A percentile compares a stretch with the other conserved stretches of the same genome.
phyloP scores from a whole-genome alignment of 2,797 vertebrate species.

The Acropternis orthonyx region DNA sequence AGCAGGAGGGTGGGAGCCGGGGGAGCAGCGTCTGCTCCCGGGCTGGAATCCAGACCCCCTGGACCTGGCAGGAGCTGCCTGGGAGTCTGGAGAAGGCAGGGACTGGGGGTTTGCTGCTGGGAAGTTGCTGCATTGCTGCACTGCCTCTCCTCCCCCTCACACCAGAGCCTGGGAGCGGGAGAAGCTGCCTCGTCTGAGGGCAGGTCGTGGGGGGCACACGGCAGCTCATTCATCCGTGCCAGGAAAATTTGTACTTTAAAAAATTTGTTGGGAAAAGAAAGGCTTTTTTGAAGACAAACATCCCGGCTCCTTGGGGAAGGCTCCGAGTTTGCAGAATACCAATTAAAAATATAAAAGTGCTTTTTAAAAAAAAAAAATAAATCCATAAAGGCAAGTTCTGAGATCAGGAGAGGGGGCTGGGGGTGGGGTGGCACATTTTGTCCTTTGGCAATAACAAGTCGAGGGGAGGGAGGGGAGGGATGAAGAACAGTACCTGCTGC shows the following conservation, averaged over 20 bases:
- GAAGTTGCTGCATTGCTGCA: accelerated
- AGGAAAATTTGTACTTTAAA: constrained; percentile 11
- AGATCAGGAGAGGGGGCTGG: neutral
- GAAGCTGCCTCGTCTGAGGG: neutral
- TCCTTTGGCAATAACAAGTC: neutral
- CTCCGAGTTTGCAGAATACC: constrained; percentile 19
- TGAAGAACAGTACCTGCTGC: neutral
- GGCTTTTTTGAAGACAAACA: constrained; percentile 58
- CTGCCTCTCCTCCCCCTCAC: neutral
- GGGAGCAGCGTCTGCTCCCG: neutral
- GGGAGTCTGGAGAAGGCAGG: neutral
- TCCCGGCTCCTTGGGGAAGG: constrained; percentile 27
- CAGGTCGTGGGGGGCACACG: neutral
- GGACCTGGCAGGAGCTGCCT: neutral
- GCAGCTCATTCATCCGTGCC: neutral
- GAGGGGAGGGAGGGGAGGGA: neutral
- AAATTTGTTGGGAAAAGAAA: neutral
- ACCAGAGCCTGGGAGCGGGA: accelerated
- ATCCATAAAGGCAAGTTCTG: neutral
- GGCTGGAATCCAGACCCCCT: neutral
- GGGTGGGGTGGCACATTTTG: neutral
- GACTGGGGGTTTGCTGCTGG: neutral
- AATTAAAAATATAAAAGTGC: constrained; percentile 53
- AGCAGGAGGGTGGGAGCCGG: neutral
- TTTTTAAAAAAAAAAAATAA: neutral